Evolutionary conservation across 2,113 vertebrate species (phyloP).

Genomic region (Oncorhynchus mykiss): DNA sequence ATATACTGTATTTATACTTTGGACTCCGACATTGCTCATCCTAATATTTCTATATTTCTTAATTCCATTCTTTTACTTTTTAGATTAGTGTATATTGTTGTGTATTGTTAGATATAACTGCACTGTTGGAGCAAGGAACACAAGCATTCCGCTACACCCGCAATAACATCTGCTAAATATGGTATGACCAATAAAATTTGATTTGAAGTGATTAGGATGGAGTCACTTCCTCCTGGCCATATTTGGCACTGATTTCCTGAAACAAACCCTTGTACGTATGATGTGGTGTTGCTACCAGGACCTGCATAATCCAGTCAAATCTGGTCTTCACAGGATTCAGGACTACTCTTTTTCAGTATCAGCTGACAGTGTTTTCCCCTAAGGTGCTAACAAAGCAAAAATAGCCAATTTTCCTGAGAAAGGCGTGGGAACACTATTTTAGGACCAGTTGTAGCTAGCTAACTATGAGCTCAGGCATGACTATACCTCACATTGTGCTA

Average conservation of each 20-base stretch:
- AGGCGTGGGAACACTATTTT: constrained; percentile 37
- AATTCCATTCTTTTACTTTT: no score
- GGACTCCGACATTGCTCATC: no score
- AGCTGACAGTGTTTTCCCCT: constrained; percentile 49
- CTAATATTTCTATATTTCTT: no score
- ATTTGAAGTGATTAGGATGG: no score
- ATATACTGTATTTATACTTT: no score
- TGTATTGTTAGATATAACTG: no score
- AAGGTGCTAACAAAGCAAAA: background rate
- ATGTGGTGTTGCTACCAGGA: background rate
- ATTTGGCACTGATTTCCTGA: background rate
- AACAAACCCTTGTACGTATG: background rate
- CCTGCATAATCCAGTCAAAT: background rate
- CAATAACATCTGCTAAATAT: no score
- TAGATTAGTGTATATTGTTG: no score
- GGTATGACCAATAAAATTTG: no score
- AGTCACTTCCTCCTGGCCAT: background rate
- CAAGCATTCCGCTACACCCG: no score
- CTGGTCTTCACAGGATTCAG: background rate
- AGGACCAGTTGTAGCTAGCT: background rate
- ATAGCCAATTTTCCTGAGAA: constrained; percentile 9
- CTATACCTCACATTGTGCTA: background rate
- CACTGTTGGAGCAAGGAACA: no score
- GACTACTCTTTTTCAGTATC: constrained; percentile 21
- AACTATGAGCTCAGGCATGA: constrained; percentile 6